phyloP scores from a whole-genome alignment of 2,888 invertebrate species.

The Drosophila prolongata region DNA sequence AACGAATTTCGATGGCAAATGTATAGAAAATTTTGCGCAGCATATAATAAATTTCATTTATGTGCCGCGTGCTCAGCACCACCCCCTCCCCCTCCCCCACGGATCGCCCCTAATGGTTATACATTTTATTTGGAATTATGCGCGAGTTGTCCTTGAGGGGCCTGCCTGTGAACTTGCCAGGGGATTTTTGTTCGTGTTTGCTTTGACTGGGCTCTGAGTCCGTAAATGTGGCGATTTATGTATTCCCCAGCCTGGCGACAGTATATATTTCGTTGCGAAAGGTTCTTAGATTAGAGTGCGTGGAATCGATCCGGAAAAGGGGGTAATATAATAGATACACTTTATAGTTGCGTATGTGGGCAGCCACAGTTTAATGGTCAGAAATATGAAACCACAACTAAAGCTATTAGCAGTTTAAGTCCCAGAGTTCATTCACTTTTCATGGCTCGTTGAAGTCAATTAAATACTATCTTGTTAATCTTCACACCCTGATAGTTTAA shows the following conservation, averaged over 20 bases:
- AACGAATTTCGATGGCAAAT: slow-evolving; percentile 38
- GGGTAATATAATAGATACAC: slow-evolving; percentile 13
- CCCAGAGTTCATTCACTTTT: slow-evolving; percentile 17
- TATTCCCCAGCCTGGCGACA: slow-evolving; percentile 33
- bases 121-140: slow-evolving; percentile 56
- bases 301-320: slow-evolving; percentile 11
- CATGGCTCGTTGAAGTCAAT: neutral
- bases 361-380: neutral
- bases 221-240: slow-evolving; percentile 41
- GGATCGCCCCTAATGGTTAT: slow-evolving; percentile 41
- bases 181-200: slow-evolving; percentile 12
- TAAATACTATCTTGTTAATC: neutral
- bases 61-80: slow-evolving; percentile 45
- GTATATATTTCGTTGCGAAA: slow-evolving; percentile 10
- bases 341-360: neutral
- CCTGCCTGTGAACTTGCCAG: slow-evolving; percentile 21
- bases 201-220: slow-evolving; percentile 8
- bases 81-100: neutral
- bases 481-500: slow-evolving; percentile 17
- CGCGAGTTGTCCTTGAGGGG: slow-evolving; percentile 52
- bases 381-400: neutral
- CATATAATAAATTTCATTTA: slow-evolving; percentile 61
- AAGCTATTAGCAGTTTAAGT: neutral
- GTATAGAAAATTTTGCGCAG: slow-evolving; percentile 49
- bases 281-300: slow-evolving; percentile 22